A percentile compares a stretch with the other conserved stretches of the same genome.
Conservation (phyloP, 2,888 invertebrate genomes). For the Mylabris sibirica region DNA sequence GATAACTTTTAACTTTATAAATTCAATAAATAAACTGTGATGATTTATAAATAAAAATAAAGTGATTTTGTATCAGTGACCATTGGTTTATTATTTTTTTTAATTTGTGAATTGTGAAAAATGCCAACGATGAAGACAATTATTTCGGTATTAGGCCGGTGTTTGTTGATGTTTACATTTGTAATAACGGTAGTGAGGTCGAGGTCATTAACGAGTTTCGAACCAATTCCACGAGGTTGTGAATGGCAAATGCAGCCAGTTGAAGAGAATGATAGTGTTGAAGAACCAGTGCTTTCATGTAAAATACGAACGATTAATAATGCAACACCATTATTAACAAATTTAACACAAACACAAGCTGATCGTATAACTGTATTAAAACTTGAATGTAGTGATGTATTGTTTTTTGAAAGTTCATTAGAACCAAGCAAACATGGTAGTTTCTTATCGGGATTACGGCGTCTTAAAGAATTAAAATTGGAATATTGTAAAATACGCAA, state of each 20-base stretch:
- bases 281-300: conserved; percentile 70
- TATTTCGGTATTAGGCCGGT: conserved; percentile 20
- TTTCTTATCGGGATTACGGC: conserved; percentile 69
- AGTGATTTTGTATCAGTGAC: conserved; percentile 42
- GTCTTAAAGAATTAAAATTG: conserved; percentile 73
- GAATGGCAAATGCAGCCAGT: conserved; percentile 71
- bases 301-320: conserved; percentile 76
- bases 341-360: conserved; percentile 73
- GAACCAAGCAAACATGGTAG: conserved; percentile 63
- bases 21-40: too few species aligned
- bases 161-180: conserved; percentile 39
- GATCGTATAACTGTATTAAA: conserved; percentile 73
- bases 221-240: conserved; percentile 75
- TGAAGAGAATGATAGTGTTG: conserved; percentile 63
- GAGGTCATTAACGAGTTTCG: conserved; percentile 60
- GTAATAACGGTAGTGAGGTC: conserved; percentile 44
- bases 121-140: conserved; percentile 24
- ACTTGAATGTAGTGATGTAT: conserved; percentile 77
- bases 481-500: conserved; percentile 81
- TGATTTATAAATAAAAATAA: neutral
- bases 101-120: conserved; percentile 9
- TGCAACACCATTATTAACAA: conserved; percentile 73
- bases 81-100: neutral
- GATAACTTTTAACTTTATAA: neutral
- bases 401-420: conserved; percentile 76